Evolutionary conservation across 2,888 invertebrate genomes (phyloP).

Genomic region (Drosophila ezoana): DNA sequence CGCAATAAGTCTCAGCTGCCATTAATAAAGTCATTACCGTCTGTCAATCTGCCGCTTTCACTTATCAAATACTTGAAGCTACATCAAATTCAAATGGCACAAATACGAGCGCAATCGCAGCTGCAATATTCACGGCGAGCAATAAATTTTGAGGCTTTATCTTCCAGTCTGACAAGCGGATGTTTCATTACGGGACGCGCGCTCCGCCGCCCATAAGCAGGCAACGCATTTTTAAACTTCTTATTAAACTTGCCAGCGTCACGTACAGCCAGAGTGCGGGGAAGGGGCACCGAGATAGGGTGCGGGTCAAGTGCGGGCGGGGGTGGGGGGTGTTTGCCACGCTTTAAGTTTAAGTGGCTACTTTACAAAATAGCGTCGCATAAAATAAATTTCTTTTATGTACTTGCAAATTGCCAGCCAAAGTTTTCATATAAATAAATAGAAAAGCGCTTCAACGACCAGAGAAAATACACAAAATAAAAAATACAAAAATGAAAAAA

Average conservation of each 20-base stretch:
- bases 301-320: neutral
- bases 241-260: slow-evolving; percentile 67
- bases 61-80: slow-evolving; percentile 61
- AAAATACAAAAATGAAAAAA: slow-evolving; percentile 11
- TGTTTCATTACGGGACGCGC: slow-evolving; percentile 51
- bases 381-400: slow-evolving; percentile 80
- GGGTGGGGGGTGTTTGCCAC: slow-evolving; percentile 2
- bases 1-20: slow-evolving; percentile 60
- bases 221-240: slow-evolving; percentile 66
- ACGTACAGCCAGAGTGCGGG: slow-evolving; percentile 47
- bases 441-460: slow-evolving; percentile 61
- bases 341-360: slow-evolving; percentile 78
- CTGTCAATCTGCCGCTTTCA: slow-evolving; percentile 61
- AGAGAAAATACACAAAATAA: slow-evolving; percentile 47
- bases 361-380: slow-evolving; percentile 76
- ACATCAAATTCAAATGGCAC: slow-evolving; percentile 67
- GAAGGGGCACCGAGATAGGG: neutral
- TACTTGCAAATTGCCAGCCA: slow-evolving; percentile 78
- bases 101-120: slow-evolving; percentile 55
- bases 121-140: slow-evolving; percentile 46
- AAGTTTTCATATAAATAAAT: slow-evolving; percentile 80
- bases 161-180: slow-evolving; percentile 66
- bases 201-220: slow-evolving; percentile 40
- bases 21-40: slow-evolving; percentile 74
- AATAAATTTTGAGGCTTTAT: slow-evolving; percentile 68